These are phyloP conservation scores for Hoplostethus mediterraneus DNA, from an alignment of 2,797 vertebrate species.

Conservation along the genomic window DNA sequence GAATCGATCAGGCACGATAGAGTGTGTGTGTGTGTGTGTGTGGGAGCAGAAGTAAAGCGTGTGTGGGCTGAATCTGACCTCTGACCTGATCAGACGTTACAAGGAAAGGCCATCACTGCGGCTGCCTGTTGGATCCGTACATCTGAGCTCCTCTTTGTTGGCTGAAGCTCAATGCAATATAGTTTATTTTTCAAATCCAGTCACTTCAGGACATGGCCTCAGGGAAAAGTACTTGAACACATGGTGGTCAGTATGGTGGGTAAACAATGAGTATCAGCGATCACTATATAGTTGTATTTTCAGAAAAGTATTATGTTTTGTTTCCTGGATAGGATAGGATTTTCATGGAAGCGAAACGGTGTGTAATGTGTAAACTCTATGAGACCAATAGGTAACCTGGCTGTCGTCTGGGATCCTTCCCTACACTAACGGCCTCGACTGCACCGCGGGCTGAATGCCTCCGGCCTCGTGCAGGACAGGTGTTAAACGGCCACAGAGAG, in stretches of 20 bases:
- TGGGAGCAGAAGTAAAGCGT: constrained; percentile 36
- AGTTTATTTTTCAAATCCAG: constrained; percentile 5
- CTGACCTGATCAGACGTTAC: constrained; percentile 60
- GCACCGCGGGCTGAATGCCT: not conserved
- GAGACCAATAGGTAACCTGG: too few relatives aligned
- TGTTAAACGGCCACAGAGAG: constrained; percentile 17
- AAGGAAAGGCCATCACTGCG: constrained; percentile 30
- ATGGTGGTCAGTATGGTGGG: not conserved
- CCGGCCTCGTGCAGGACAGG: not conserved
- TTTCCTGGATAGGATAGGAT: not conserved
- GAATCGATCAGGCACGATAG: constrained; percentile 44
- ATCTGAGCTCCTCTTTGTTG: constrained; percentile 27
- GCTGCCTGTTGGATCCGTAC: constrained; percentile 14
- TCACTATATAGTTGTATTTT: too few relatives aligned
- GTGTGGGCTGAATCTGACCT: constrained; percentile 72
- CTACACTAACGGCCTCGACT: not conserved
- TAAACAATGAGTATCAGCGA: too few relatives aligned
- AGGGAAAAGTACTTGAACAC: not conserved
- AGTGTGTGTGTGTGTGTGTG: constrained; percentile 12
- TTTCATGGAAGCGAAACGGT: not conserved
- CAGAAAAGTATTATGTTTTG: too few relatives aligned
- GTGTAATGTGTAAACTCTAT: not conserved
- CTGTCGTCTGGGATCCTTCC: not conserved
- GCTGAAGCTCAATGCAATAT: not conserved
- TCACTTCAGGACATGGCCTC: not conserved